Conservation (phyloP, 2,888 invertebrate genomes). For the Kryphioiulus occultus region DNA sequence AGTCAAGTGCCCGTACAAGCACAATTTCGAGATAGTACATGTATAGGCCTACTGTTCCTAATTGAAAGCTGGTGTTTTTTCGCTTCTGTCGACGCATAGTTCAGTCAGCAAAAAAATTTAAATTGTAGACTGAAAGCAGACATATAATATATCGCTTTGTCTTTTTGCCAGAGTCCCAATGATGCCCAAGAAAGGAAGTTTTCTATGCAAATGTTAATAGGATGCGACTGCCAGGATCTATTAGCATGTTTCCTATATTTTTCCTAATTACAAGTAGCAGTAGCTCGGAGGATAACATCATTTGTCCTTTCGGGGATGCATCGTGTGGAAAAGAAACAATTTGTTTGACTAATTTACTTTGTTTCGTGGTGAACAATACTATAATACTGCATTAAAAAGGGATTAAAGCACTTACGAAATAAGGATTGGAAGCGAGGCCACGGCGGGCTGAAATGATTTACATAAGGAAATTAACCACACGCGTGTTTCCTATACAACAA, state of each 20-base stretch:
- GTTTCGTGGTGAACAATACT: background rate
- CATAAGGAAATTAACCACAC: background rate
- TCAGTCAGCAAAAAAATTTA: too few relatives aligned
- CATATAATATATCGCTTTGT: background rate
- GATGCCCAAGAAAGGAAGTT: background rate
- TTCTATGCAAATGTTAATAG: background rate
- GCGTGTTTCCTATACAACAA: background rate
- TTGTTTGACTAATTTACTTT: background rate
- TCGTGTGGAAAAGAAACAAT: constrained; percentile 22
- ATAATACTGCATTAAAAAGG: constrained; percentile 6
- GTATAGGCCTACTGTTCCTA: too few relatives aligned
- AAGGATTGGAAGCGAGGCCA: background rate
- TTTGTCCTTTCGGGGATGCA: background rate
- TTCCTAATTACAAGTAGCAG: background rate
- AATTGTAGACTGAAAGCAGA: too few relatives aligned
- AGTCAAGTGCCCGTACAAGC: too few relatives aligned
- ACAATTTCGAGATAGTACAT: too few relatives aligned
- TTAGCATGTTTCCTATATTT: constrained; percentile 28
- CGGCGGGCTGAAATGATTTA: background rate
- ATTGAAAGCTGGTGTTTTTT: too few relatives aligned
- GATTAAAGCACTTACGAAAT: background rate
- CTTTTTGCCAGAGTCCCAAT: background rate
- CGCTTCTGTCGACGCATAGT: too few relatives aligned
- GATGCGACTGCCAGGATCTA: background rate
- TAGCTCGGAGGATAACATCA: background rate